Percentiles rank a stretch among this genome's conserved stretches.
phyloP scores from a whole-genome alignment of 92 coral and sea anemone species.

The Porites cylindrica region DNA sequence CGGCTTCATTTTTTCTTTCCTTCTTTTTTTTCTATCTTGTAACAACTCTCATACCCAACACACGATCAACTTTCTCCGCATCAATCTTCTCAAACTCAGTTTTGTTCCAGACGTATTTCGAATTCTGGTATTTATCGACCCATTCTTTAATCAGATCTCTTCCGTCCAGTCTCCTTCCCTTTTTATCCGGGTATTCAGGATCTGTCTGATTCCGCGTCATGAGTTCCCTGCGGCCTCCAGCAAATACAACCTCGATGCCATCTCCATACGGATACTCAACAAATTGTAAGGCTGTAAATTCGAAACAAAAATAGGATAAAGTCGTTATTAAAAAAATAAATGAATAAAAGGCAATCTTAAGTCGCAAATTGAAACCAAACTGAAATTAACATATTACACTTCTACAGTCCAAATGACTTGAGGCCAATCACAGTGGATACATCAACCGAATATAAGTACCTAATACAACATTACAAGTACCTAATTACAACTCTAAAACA shows the following conservation, averaged over 20 bases:
- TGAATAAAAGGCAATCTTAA: too few relatives aligned
- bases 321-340: too few relatives aligned
- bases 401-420: too few relatives aligned
- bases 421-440: too few relatives aligned
- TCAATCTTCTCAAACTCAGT: slow-evolving; percentile 78
- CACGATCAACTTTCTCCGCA: slow-evolving; percentile 67
- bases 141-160: slow-evolving; percentile 78
- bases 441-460: too few relatives aligned
- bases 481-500: too few relatives aligned
- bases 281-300: slow-evolving; percentile 69
- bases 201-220: slow-evolving; percentile 56
- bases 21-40: too few relatives aligned
- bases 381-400: too few relatives aligned
- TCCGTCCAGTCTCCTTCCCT: slow-evolving; percentile 69
- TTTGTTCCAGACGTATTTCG: slow-evolving; percentile 87
- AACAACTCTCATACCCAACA: slow-evolving; percentile 67
- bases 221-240: slow-evolving; percentile 80
- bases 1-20: too few relatives aligned
- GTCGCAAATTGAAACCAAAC: too few relatives aligned
- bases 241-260: slow-evolving; percentile 89
- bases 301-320: too few relatives aligned
- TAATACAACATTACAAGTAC: too few relatives aligned
- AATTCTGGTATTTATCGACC: slow-evolving; percentile 50
- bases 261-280: slow-evolving; percentile 80
- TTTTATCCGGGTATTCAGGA: slow-evolving; percentile 70